Base-by-base conservation (phyloP, 1,140 invertebrate species). In the Teleogryllus occipitalis region DNA sequence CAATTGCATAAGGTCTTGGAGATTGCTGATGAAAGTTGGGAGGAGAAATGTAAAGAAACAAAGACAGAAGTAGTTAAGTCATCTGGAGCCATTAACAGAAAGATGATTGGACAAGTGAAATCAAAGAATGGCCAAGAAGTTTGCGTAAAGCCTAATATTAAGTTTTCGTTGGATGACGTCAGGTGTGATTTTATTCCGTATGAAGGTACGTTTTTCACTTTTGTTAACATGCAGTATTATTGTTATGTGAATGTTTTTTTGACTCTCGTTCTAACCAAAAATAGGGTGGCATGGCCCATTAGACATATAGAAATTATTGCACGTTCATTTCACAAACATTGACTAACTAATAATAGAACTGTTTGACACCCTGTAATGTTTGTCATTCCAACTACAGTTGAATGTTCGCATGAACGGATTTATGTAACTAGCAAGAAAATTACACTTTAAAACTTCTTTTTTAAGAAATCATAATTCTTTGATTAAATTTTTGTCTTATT, bases 121-220 rank as follows among this genome's bases (percentile, higher is more conserved):
- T 82, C 83, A 74, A 86, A 89, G 65, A 81, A 87, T 8, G 86
- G 87, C 6, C 84, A 90, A 76, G 81, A 85, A 18, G 87, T 90
- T 8, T 86, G 86, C 75, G 85, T 90, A 0, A 87, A 88, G 65
- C 87, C 89, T 18, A 85, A 88, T 73, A 82, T 90, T n/a, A 85
- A 82, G 74, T 85, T 92, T 76, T 85, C 87, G 80, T 83, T 93
- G 47, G 89, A 91, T 81, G 84, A 87, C 72, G 86, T 92, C 7
- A 83, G 83, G 65, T 83, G 86, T 65, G 84, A 88, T 73, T 89
- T 89, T 82, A 81, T 89, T 47, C 89, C 89, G 6, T 82, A 79
- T 73, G 54, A 48, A 77, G 76, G 76, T 77, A 77, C 21, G 47
- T 8, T n/a, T 75, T n/a, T 10, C 21, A 75, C 8, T 39, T 22